phyloP scores from a whole-genome alignment of 2,888 invertebrate genomes.

The Metalampra italica region DNA sequence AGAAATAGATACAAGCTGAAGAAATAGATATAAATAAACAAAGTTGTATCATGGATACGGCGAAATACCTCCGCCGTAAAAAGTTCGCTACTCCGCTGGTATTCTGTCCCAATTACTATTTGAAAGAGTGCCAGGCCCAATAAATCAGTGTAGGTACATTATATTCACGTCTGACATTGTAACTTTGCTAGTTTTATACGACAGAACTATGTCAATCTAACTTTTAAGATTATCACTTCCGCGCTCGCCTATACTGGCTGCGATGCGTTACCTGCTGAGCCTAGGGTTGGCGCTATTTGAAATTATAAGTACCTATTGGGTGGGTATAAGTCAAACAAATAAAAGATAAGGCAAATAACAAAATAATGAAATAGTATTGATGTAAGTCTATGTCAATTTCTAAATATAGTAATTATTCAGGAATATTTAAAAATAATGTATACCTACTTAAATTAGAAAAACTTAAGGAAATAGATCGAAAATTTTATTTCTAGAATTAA shows the following conservation, averaged over 20 bases:
- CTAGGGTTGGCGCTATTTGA: constrained; percentile 34
- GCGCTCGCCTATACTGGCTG: constrained; percentile 41
- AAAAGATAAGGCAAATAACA: neutral
- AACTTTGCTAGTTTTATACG: constrained; percentile 62
- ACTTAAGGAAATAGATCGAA: too few relatives aligned
- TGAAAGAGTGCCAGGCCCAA: constrained; percentile 62
- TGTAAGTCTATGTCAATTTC: too few relatives aligned
- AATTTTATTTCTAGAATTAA: too few relatives aligned
- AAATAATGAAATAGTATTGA: too few relatives aligned
- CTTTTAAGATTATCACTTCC: constrained; percentile 75
- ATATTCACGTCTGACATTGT: constrained; percentile 57
- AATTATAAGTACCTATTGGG: neutral
- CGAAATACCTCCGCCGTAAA: constrained; percentile 26
- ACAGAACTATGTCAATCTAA: constrained; percentile 74
- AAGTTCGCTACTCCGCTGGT: constrained; percentile 37
- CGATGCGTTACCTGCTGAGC: constrained; percentile 48
- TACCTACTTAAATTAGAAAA: too few relatives aligned
- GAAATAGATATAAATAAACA: too few relatives aligned
- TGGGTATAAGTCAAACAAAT: neutral
- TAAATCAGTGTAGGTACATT: constrained; percentile 55
- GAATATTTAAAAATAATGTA: too few relatives aligned
- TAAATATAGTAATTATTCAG: too few relatives aligned
- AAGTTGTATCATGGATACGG: too few relatives aligned
- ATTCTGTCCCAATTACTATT: constrained; percentile 52
- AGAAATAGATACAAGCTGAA: too few relatives aligned